Conservation (phyloP, 2,888 invertebrate species). For the Pyralis farinalis region DNA sequence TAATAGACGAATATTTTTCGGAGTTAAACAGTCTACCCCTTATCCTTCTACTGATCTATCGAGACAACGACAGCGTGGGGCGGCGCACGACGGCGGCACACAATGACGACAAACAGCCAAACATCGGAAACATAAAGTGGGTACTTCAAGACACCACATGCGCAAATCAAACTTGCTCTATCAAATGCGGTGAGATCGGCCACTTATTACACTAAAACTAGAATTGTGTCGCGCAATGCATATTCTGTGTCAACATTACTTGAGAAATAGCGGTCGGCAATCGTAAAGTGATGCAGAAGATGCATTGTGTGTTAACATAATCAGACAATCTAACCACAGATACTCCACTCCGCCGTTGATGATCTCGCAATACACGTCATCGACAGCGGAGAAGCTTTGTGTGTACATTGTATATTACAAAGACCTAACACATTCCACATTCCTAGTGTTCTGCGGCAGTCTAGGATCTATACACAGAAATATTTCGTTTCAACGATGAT, state of each 20-base stretch:
- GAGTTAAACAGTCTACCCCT: constrained; percentile 54
- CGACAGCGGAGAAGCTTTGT: constrained; percentile 35
- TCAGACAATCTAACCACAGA: constrained; percentile 43
- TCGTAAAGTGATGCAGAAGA: constrained; percentile 48
- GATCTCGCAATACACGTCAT: constrained; percentile 26
- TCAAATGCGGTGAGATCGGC: constrained; percentile 78
- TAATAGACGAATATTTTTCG: neutral
- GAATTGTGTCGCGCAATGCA: constrained; percentile 67
- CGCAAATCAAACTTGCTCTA: constrained; percentile 78
- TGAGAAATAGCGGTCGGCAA: constrained; percentile 1
- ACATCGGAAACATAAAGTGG: constrained; percentile 62
- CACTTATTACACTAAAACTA: constrained; percentile 80
- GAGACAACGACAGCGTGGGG: constrained; percentile 65
- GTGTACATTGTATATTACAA: constrained; percentile 58
- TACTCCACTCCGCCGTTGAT: constrained; percentile 28
- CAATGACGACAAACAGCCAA: constrained; percentile 74
- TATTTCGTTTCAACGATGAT: constrained; percentile 58
- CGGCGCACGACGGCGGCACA: constrained; percentile 44
- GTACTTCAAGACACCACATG: constrained; percentile 74
- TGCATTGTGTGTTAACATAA: constrained; percentile 51
- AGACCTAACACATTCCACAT: constrained; percentile 60
- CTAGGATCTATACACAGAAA: constrained; percentile 40
- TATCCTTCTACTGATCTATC: constrained; percentile 51
- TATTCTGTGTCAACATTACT: constrained; percentile 49
- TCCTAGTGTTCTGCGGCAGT: constrained; percentile 41